Conservation (phyloP, 2,113 vertebrate genomes). For the Mustelus asterias region DNA sequence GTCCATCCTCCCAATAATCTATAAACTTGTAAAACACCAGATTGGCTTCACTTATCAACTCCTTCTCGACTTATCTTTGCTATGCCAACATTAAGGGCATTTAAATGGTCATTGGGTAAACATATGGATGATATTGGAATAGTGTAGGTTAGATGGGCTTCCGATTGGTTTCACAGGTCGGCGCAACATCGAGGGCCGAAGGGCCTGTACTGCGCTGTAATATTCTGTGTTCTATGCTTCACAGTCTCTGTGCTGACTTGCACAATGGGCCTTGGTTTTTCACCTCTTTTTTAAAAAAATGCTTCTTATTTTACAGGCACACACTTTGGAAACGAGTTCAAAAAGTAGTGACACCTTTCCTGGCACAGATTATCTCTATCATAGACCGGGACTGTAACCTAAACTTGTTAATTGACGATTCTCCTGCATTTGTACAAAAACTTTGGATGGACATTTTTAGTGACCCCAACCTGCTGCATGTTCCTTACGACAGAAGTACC, state of each 20-base stretch:
- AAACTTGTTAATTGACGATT: slow-evolving; percentile 63
- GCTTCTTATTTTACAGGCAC: slow-evolving; percentile 56
- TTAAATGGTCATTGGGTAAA: too few relatives aligned
- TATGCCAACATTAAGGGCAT: too few relatives aligned
- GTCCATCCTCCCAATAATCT: background rate
- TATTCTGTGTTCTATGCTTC: too few relatives aligned
- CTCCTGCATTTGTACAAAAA: slow-evolving; percentile 54
- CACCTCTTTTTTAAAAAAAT: background rate
- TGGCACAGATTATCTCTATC: slow-evolving; percentile 75
- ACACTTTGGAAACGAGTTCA: slow-evolving; percentile 86
- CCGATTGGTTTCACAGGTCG: too few relatives aligned
- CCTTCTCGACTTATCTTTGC: background rate
- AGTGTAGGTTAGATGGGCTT: too few relatives aligned
- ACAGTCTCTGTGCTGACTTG: background rate
- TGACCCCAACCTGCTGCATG: slow-evolving; percentile 66
- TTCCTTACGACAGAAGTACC: slow-evolving; percentile 52
- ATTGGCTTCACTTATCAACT: background rate
- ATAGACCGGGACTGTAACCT: slow-evolving; percentile 81
- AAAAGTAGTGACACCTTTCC: slow-evolving; percentile 65
- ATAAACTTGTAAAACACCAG: background rate
- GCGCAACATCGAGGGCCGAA: too few relatives aligned
- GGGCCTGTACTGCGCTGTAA: too few relatives aligned
- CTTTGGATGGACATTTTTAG: slow-evolving; percentile 87
- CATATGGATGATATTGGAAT: too few relatives aligned
- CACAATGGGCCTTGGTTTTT: background rate